These are phyloP conservation scores for Orbicella faveolata DNA, from an alignment of 64 coral and sea anemone species.

Conservation along the genomic window DNA sequence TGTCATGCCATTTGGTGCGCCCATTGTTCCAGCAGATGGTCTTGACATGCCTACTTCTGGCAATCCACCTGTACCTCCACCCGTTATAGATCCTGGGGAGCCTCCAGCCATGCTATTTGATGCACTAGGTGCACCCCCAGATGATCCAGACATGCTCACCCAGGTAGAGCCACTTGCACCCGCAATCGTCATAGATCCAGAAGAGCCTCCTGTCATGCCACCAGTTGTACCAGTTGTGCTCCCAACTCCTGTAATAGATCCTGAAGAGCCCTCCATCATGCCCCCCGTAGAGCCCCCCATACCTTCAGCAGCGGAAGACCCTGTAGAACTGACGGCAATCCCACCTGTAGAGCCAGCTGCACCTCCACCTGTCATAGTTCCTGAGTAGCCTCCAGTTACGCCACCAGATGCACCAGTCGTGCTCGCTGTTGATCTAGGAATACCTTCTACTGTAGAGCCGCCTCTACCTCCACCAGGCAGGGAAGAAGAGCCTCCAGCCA, in stretches of 20 bases:
- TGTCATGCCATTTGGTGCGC: not conserved
- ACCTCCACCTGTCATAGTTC: not conserved
- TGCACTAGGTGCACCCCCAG: not conserved
- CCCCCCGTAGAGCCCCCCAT: not conserved
- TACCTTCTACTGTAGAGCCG: no score
- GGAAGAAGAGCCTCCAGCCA: not conserved
- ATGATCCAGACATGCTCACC: slow-evolving; percentile 1
- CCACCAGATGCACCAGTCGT: not conserved
- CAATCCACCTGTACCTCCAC: not conserved
- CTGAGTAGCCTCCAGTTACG: not conserved
- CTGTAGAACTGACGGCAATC: not conserved
- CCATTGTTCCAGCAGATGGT: not conserved
- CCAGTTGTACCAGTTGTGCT: not conserved
- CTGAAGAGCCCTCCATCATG: not conserved
- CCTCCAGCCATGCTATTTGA: not conserved
- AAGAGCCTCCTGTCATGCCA: not conserved
- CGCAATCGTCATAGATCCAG: not conserved
- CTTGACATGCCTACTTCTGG: not conserved
- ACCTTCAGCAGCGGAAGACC: not conserved
- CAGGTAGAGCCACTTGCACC: not conserved
- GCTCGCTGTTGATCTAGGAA: not conserved
- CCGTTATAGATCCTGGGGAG: not conserved
- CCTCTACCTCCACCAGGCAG: not conserved
- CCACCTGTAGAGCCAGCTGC: not conserved
- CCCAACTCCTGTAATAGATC: no score